Percentiles rank a stretch among this genome's conserved stretches.
These are phyloP conservation scores for Desmodus rotundus DNA, from an alignment of 2,113 vertebrate genomes.

Conservation along the genomic window DNA sequence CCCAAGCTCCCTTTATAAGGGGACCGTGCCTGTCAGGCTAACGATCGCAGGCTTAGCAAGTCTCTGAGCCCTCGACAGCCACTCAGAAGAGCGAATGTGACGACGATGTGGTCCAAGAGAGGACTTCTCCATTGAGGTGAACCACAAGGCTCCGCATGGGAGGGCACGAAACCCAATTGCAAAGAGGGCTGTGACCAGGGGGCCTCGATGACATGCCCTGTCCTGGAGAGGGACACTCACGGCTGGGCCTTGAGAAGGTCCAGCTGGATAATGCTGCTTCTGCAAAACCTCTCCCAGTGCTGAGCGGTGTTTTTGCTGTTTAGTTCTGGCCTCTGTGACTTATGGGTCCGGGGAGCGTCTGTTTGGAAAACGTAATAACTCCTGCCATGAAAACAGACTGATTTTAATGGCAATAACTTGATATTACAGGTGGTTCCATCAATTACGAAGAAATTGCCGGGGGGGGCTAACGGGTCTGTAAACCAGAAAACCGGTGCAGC, in stretches of 20 bases:
- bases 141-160: no score
- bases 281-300: no score
- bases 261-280: no score
- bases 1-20: not conserved
- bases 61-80: not conserved
- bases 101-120: no score
- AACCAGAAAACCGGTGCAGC: not conserved
- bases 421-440: not conserved
- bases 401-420: slow-evolving; percentile 41
- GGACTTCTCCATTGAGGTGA: no score
- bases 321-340: no score
- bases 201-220: not conserved
- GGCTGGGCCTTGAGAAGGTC: no score
- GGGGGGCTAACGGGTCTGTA: not conserved
- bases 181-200: no score
- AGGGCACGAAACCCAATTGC: no score
- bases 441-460: not conserved
- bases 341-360: no score
- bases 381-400: not conserved
- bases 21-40: not conserved
- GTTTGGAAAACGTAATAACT: not conserved
- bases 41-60: not conserved
- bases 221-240: not conserved
- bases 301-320: no score
- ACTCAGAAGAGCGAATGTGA: not conserved